Percentiles rank a stretch among this genome's conserved stretches.
These are phyloP conservation scores for Adelges cooleyi DNA, from an alignment of 1,140 invertebrate genomes.

Conservation along the genomic window DNA sequence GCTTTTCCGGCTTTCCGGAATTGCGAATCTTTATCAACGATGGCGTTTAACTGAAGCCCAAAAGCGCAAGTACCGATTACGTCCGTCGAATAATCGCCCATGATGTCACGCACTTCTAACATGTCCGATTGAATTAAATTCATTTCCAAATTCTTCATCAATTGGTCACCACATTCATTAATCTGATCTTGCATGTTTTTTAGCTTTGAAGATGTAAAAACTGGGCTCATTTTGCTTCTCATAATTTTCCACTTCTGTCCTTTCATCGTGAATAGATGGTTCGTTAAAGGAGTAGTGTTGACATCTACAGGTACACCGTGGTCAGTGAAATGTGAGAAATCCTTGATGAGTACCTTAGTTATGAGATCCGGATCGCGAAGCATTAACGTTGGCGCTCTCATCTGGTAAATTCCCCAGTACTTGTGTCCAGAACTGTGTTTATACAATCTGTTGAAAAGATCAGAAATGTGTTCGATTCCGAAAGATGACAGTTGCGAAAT, in stretches of 20 bases:
- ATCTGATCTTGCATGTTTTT: slow-evolving; percentile 35
- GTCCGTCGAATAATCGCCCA: slow-evolving; percentile 27
- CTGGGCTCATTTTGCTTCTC: slow-evolving; percentile 47
- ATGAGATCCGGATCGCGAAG: slow-evolving; percentile 41
- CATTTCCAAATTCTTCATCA: slow-evolving; percentile 33
- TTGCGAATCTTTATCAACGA: background rate
- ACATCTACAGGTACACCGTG: slow-evolving; percentile 40
- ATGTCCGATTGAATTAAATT: background rate
- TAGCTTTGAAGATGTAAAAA: slow-evolving; percentile 49
- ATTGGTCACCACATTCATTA: slow-evolving; percentile 31
- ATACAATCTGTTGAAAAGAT: background rate
- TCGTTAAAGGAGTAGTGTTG: slow-evolving; percentile 44
- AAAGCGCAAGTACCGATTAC: slow-evolving; percentile 32
- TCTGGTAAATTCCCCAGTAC: slow-evolving; percentile 29
- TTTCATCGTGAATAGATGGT: slow-evolving; percentile 43
- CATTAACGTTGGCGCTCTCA: slow-evolving; percentile 33
- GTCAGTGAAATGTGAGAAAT: slow-evolving; percentile 46
- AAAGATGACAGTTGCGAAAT: background rate
- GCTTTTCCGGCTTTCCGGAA: slow-evolving; percentile 4
- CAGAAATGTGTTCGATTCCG: background rate
- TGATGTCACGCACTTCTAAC: slow-evolving; percentile 18
- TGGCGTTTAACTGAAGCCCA: slow-evolving; percentile 24
- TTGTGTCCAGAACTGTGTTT: too few relatives aligned
- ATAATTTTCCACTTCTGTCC: slow-evolving; percentile 48
- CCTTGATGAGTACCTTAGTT: slow-evolving; percentile 42